A percentile compares a stretch with the other conserved stretches of the same genome.
Evolutionary conservation across 2,113 vertebrate genomes (phyloP).

Genomic region (Australoheros scitulus): DNA sequence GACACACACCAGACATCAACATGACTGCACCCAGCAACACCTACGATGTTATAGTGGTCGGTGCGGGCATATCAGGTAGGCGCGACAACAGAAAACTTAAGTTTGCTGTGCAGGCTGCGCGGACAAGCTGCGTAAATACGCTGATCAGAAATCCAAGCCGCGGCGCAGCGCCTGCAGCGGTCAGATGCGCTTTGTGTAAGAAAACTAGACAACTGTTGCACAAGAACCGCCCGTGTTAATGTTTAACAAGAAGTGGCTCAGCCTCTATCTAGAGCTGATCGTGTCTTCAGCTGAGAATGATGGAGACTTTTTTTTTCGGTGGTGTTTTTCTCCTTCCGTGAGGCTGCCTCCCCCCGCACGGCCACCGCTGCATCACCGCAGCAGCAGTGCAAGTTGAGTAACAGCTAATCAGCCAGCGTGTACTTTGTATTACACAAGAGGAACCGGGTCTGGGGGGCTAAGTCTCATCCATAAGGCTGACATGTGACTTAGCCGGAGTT

Average conservation of each 20-base stretch:
- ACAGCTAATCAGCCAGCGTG: slow-evolving; percentile 51
- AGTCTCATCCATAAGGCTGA: neutral
- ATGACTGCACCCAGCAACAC: slow-evolving; percentile 83
- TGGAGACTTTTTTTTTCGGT: neutral
- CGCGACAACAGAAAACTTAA: neutral
- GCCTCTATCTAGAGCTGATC: neutral
- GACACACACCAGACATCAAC: slow-evolving; percentile 33
- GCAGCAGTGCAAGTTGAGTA: slow-evolving; percentile 51
- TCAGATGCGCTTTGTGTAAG: slow-evolving; percentile 10
- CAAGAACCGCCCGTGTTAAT: neutral
- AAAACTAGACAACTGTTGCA: slow-evolving; percentile 57
- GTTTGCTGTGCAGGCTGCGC: neutral
- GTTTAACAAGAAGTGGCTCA: neutral
- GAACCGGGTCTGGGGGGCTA: neutral
- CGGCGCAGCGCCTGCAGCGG: neutral
- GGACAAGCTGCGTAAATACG: neutral
- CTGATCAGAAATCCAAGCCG: neutral
- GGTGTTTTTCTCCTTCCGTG: slow-evolving; percentile 22
- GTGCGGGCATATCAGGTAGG: slow-evolving; percentile 94
- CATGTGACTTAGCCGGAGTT: neutral
- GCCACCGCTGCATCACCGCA: slow-evolving; percentile 24
- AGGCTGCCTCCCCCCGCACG: neutral
- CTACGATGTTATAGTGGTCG: slow-evolving; percentile 90
- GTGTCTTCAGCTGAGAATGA: neutral
- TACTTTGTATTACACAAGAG: slow-evolving; percentile 53